phyloP scores from a whole-genome alignment of 2,888 invertebrate genomes.

The Celastrina argiolus region DNA sequence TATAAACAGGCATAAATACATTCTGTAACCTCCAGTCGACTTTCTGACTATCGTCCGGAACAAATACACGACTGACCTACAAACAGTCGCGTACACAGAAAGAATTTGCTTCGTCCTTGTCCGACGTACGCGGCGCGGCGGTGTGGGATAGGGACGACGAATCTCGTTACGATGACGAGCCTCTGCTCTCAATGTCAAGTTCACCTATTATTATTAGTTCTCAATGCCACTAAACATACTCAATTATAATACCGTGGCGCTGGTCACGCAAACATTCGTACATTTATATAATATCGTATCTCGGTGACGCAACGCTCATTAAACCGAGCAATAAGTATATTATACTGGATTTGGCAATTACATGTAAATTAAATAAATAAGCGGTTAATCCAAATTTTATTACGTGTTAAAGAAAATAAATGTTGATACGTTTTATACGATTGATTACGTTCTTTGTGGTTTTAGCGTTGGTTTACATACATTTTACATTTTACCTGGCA shows the following conservation, averaged over 20 bases:
- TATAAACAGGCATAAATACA: constrained; percentile 42
- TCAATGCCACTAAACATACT: constrained; percentile 75
- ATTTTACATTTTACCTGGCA: too few species aligned
- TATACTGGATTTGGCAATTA: neutral
- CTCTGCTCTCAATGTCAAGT: constrained; percentile 77
- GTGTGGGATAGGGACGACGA: constrained; percentile 59
- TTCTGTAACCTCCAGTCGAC: constrained; percentile 76
- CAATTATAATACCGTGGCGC: constrained; percentile 56
- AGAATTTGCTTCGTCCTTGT: constrained; percentile 63
- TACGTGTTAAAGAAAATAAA: neutral
- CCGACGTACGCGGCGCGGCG: constrained; percentile 42
- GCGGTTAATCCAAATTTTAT: neutral
- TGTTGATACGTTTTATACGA: neutral
- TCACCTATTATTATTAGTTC: constrained; percentile 77
- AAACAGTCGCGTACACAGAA: constrained; percentile 66
- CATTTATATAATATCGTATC: neutral
- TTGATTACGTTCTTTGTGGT: too few species aligned
- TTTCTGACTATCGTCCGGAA: constrained; percentile 76
- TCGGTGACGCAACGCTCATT: constrained; percentile 1
- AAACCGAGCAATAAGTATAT: constrained; percentile 5
- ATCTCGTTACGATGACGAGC: constrained; percentile 72
- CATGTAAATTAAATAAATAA: neutral
- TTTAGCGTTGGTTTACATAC: neutral
- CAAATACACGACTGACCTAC: constrained; percentile 76
- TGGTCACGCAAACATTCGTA: constrained; percentile 43